These are phyloP conservation scores for Halichoerus grypus DNA, from an alignment of 2,113 vertebrate species.

Conservation along the genomic window DNA sequence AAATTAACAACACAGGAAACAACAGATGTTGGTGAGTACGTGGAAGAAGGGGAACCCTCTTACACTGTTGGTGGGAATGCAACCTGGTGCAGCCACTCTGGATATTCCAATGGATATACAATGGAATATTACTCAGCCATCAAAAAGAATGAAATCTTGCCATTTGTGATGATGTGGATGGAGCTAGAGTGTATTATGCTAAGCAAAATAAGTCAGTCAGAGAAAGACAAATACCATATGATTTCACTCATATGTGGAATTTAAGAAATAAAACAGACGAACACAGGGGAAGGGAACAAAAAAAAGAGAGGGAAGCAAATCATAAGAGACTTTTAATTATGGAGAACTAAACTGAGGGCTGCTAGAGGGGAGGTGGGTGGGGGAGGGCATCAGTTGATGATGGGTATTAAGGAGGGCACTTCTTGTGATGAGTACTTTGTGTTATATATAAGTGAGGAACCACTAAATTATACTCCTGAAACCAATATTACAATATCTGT, in stretches of 20 bases:
- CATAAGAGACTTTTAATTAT: not conserved
- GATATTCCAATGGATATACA: not conserved
- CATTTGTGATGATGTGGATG: not conserved
- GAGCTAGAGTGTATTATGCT: not conserved
- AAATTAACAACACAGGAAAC: not conserved
- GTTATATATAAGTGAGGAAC: not conserved
- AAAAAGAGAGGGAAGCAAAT: not conserved
- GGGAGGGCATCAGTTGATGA: not conserved
- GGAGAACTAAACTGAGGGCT: not conserved
- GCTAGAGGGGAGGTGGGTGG: not conserved
- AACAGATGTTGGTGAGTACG: not conserved
- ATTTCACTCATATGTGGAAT: not conserved
- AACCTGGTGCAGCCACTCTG: not conserved
- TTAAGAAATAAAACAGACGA: not conserved
- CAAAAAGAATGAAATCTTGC: not conserved
- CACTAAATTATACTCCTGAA: not conserved
- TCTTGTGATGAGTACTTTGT: not conserved
- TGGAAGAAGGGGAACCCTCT: not conserved
- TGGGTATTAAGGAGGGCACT: not conserved
- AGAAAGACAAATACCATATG: not conserved
- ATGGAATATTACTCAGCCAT: not conserved
- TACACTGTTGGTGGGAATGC: not conserved
- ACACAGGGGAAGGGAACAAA: not conserved
- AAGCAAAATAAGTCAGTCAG: not conserved
- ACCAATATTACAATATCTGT: not conserved